A percentile compares a stretch with the other conserved stretches of the same genome.
Evolutionary conservation across 2,888 invertebrate species (phyloP).

Genomic region (Athalia circularis): DNA sequence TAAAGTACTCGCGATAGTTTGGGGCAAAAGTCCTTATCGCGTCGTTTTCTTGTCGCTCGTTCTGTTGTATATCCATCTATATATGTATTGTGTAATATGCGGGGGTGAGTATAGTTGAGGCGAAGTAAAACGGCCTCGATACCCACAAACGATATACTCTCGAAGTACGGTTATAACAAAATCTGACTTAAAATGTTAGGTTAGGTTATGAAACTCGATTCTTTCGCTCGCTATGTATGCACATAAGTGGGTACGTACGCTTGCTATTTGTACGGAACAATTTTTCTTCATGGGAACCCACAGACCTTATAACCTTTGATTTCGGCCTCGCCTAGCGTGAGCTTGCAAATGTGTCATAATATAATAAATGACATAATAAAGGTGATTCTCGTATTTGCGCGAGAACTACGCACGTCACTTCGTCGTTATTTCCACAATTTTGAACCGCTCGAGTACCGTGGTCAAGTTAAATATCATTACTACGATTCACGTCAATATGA

Average conservation of each 20-base stretch:
- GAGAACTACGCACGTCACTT: slow-evolving; percentile 7
- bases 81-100: background rate
- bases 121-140: slow-evolving; percentile 32
- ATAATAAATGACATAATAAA: slow-evolving; percentile 32
- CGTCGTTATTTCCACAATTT: background rate
- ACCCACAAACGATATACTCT: slow-evolving; percentile 21
- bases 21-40: slow-evolving; percentile 43
- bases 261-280: slow-evolving; percentile 20
- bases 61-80: too few relatives aligned
- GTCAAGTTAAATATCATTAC: too few relatives aligned
- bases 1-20: slow-evolving; percentile 39
- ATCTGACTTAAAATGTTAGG: too few relatives aligned
- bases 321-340: slow-evolving; percentile 22
- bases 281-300: slow-evolving; percentile 1
- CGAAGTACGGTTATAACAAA: too few relatives aligned
- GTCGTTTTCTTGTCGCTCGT: slow-evolving; percentile 39
- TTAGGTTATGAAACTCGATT: slow-evolving; percentile 15
- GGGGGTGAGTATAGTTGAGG: slow-evolving; percentile 13
- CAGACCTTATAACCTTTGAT: slow-evolving; percentile 26
- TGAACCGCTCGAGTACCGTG: slow-evolving; percentile 2
- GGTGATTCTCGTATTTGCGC: slow-evolving; percentile 20
- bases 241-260: background rate
- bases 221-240: background rate
- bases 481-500: too few relatives aligned
- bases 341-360: slow-evolving; percentile 35